phyloP scores from a whole-genome alignment of 2,113 vertebrate species.

The Pseudorectes ferrugineus region DNA sequence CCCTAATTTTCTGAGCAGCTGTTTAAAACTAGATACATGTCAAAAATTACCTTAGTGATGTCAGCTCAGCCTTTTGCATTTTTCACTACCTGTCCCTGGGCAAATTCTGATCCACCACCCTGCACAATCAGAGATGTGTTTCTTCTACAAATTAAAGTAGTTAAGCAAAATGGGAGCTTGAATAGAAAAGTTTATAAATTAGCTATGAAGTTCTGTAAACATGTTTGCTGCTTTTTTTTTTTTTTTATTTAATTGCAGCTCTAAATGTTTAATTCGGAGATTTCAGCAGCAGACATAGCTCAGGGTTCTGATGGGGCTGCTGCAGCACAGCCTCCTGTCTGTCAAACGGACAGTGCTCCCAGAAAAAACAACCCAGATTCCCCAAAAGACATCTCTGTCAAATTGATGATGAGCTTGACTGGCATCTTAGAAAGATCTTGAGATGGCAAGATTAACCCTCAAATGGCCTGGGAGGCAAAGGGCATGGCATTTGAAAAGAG shows the following conservation, averaged over 20 bases:
- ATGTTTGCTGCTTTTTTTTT: slow-evolving; percentile 27
- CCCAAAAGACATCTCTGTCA: slow-evolving; percentile 72
- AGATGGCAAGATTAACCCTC: slow-evolving; percentile 69
- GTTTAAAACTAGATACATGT: slow-evolving; percentile 53
- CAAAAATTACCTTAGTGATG: slow-evolving; percentile 25
- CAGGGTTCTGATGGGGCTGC: neutral
- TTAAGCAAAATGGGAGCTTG: slow-evolving; percentile 54
- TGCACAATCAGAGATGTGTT: slow-evolving; percentile 1
- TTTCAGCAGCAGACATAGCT: neutral
- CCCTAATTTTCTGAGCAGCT: slow-evolving; percentile 49
- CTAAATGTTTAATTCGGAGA: slow-evolving; percentile 73
- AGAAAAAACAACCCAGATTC: slow-evolving; percentile 68
- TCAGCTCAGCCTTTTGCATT: slow-evolving; percentile 54
- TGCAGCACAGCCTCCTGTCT: slow-evolving; percentile 18
- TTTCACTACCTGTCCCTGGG: slow-evolving; percentile 55
- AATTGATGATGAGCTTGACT: slow-evolving; percentile 70
- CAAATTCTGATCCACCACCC: slow-evolving; percentile 11
- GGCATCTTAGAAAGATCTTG: slow-evolving; percentile 62
- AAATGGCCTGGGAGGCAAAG: slow-evolving; percentile 19
- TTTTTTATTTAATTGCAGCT: slow-evolving; percentile 68
- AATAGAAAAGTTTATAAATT: slow-evolving; percentile 70
- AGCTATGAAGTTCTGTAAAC: slow-evolving; percentile 72
- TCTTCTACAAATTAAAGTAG: slow-evolving; percentile 63
- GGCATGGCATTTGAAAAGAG: slow-evolving; percentile 29
- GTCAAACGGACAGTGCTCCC: slow-evolving; percentile 63